Base-by-base conservation (phyloP, 1,140 invertebrate species). In the Macrotrachela quadricornifera region DNA sequence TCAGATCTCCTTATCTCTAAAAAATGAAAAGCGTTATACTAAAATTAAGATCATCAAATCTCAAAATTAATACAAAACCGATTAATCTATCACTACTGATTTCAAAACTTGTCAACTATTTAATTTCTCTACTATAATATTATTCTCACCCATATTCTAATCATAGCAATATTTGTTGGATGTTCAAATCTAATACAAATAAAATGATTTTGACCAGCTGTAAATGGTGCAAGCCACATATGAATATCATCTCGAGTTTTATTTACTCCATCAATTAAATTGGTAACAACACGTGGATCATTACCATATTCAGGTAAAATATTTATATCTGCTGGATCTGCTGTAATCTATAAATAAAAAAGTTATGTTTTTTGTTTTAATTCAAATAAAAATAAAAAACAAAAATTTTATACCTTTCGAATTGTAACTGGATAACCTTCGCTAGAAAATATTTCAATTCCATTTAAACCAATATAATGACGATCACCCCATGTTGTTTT, bases 401-500 rank as follows among this genome's bases (percentile, higher is more conserved):
- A 30, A 4, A 30, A 4, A 30, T 30, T 2, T 30, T 8, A 30
- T 30, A 30, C 21, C 8, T 69, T 67, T 46, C 59, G 49, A 14
- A 73, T 59, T 13, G 41, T 42, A 6, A 66, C 72, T 9, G 72
- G 66, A 57, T 76, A 69, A 10, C 81, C 82, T 45, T 72, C 59
- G 46, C 71, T 65, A 52, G 76, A 75, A 63, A 83, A 84, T 51
- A 84, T 69, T 67, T 85, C 81, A 42, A 85, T 76, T 0, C 81
- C 81, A 62, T 81, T 83, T 13, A 85, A 63, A 12, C 82, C 82
- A 48, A 84, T 76, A 60, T 80, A 80, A 68, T 80, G 76, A 59
- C 77, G 76, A 63, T 85, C 82, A 14, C 82, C 82, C 82, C 82
- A 85, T 16, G 81, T 83, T 8, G 73, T 76, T 43, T 74, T 69